phyloP scores from a whole-genome alignment of 2,888 invertebrate species.

The Noctua pronuba region DNA sequence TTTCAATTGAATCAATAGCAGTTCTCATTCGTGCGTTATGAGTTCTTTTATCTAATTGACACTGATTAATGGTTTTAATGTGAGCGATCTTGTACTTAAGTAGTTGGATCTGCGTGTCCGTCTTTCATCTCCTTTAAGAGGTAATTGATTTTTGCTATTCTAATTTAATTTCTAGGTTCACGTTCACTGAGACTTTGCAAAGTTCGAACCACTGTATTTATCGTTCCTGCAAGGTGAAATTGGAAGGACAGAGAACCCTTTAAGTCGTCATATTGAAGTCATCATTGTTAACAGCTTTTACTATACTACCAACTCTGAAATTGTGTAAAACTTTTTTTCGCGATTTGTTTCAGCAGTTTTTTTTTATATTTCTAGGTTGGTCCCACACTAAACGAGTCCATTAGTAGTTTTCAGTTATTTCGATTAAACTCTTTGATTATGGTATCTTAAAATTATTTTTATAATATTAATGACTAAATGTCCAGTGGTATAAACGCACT shows the following conservation, averaged over 20 bases:
- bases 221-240: background rate
- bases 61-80: slow-evolving; percentile 56
- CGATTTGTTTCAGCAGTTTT: background rate
- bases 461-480: background rate
- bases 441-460: background rate
- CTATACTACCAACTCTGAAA: background rate
- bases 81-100: slow-evolving; percentile 39
- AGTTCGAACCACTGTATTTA: background rate
- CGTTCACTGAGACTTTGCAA: background rate
- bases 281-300: background rate
- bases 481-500: background rate
- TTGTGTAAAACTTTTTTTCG: background rate
- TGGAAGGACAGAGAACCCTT: background rate
- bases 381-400: background rate
- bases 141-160: slow-evolving; percentile 20
- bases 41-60: slow-evolving; percentile 57
- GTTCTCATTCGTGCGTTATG: slow-evolving; percentile 63
- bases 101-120: slow-evolving; percentile 4
- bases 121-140: slow-evolving; percentile 19
- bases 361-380: background rate
- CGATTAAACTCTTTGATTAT: background rate
- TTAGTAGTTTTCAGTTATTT: background rate
- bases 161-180: background rate
- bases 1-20: slow-evolving; percentile 54
- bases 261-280: background rate